These are phyloP conservation scores for Amblyjoppa fuscipennis DNA, from an alignment of 2,888 invertebrate genomes.

Conservation along the genomic window DNA sequence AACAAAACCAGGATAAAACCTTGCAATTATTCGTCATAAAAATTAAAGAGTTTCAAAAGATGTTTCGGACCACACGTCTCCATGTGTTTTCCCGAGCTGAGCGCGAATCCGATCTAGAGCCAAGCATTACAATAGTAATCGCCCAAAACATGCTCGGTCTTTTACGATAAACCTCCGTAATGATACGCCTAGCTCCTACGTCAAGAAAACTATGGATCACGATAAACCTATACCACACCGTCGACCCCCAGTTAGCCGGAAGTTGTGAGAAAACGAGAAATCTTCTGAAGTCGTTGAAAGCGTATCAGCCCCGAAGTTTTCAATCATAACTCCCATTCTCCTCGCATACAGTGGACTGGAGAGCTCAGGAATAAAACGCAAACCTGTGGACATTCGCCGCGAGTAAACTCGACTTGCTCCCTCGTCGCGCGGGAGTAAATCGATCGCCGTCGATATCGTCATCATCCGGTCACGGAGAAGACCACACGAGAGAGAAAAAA, in stretches of 20 bases:
- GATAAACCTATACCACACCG: neutral
- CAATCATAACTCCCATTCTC: slow-evolving; percentile 7
- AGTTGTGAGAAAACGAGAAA: neutral
- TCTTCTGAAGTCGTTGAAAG: slow-evolving; percentile 5
- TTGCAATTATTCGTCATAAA: neutral
- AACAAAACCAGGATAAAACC: too few species aligned
- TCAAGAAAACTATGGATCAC: neutral
- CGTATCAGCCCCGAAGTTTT: neutral
- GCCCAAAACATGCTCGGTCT: neutral
- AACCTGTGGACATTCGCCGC: slow-evolving; percentile 24
- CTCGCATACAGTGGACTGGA: neutral
- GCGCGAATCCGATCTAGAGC: neutral
- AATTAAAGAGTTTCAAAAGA: neutral
- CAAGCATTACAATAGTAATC: too few species aligned
- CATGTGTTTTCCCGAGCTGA: neutral
- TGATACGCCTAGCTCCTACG: neutral
- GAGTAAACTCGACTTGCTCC: slow-evolving; percentile 3
- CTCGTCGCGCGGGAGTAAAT: slow-evolving; percentile 28
- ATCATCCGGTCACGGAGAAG: slow-evolving; percentile 52
- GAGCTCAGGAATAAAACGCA: slow-evolving; percentile 3
- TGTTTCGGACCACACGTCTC: neutral
- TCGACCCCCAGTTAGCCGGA: neutral
- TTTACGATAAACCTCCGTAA: neutral
- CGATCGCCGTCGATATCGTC: slow-evolving; percentile 46
- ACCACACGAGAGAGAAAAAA: neutral